Evolutionary conservation across 2,888 invertebrate genomes (phyloP).

Genomic region (Incurvaria masculella): DNA sequence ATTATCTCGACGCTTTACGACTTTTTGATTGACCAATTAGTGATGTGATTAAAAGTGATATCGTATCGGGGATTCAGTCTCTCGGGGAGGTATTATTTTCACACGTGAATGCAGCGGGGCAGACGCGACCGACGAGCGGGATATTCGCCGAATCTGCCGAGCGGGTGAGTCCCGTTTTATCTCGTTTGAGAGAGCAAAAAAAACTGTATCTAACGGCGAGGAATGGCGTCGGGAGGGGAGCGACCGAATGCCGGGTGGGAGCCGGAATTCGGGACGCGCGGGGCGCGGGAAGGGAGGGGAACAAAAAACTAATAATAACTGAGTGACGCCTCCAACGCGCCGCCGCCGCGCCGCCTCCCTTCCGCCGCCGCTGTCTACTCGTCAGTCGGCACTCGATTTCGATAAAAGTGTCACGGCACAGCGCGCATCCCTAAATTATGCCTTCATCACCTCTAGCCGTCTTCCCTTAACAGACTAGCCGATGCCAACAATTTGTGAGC

Average conservation of each 20-base stretch:
- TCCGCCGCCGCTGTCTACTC: background rate
- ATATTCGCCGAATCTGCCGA: background rate
- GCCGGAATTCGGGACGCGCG: constrained; percentile 26
- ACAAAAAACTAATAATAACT: constrained; percentile 57
- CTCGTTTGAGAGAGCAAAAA: constrained; percentile 22
- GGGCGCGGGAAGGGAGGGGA: constrained; percentile 32
- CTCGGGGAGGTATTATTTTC: background rate
- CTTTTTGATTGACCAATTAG: background rate
- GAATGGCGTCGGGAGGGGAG: constrained; percentile 28
- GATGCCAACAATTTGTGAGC: too few relatives aligned
- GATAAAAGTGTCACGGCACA: background rate
- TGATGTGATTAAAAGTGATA: background rate
- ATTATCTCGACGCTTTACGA: background rate
- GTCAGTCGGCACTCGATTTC: background rate
- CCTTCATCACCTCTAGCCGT: too few relatives aligned
- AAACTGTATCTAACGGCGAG: constrained; percentile 32
- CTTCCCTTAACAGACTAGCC: too few relatives aligned
- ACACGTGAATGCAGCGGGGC: background rate
- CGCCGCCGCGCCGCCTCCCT: constrained; percentile 29
- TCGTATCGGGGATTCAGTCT: too few relatives aligned
- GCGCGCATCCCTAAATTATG: too few relatives aligned
- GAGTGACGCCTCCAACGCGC: constrained; percentile 46
- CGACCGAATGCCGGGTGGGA: constrained; percentile 16
- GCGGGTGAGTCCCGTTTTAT: background rate
- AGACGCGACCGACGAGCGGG: background rate